Percentiles rank a stretch among this genome's conserved stretches.
Evolutionary conservation across 2,888 invertebrate genomes (phyloP).

Genomic region (Drosophila meridionalis): DNA sequence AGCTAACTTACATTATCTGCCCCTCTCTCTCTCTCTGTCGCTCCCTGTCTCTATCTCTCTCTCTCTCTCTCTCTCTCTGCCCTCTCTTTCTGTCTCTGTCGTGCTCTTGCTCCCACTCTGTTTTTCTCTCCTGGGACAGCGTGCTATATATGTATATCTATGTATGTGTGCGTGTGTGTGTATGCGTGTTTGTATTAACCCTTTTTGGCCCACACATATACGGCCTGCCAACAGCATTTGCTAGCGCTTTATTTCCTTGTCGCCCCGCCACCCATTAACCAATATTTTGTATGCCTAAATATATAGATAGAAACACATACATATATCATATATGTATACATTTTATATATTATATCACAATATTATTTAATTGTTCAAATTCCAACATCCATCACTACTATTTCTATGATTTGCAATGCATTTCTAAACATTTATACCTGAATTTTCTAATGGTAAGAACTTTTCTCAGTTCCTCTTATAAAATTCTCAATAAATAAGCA

Average conservation of each 20-base stretch:
- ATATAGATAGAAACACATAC: background rate
- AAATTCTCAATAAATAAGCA: no score
- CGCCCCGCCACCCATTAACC: slow-evolving; percentile 5
- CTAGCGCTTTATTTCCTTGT: slow-evolving; percentile 29
- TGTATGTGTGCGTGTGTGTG: background rate
- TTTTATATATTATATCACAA: background rate
- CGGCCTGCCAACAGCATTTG: slow-evolving; percentile 18
- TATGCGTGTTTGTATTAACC: background rate
- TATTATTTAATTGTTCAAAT: no score
- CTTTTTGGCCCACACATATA: slow-evolving; percentile 13
- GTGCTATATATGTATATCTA: background rate
- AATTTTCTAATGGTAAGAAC: no score
- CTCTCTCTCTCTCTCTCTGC: background rate
- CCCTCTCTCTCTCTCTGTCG: background rate
- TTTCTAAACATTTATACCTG: no score
- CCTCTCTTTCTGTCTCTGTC: background rate
- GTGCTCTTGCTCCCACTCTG: slow-evolving; percentile 13
- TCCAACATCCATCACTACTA: background rate
- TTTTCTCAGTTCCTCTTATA: no score
- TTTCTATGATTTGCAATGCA: no score
- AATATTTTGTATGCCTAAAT: background rate
- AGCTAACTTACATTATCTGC: slow-evolving; percentile 24
- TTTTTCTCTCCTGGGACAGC: slow-evolving; percentile 6
- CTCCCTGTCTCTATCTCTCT: no score
- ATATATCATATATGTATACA: background rate